phyloP scores from a whole-genome alignment of 2,113 vertebrate genomes.

The Mustela lutreola region DNA sequence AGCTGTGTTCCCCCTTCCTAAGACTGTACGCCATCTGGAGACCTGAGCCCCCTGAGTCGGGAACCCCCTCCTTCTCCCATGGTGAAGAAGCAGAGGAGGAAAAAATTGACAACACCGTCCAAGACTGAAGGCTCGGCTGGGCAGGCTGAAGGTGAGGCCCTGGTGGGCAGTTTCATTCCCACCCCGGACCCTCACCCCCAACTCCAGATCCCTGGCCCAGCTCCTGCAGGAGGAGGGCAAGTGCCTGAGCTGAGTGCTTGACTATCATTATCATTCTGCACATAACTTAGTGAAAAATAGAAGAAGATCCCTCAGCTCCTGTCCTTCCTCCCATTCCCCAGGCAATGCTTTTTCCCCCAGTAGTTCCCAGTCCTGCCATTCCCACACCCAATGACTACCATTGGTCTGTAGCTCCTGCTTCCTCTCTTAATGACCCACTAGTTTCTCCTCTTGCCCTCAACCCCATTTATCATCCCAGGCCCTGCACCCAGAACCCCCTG shows the following conservation, averaged over 20 bases:
- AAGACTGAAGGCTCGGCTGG: slow-evolving; percentile 93
- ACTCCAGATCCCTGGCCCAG: neutral
- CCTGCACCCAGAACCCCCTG: neutral
- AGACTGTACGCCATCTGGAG: slow-evolving; percentile 86
- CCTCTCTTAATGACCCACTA: neutral
- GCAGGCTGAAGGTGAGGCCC: slow-evolving; percentile 95
- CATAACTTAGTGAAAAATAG: neutral
- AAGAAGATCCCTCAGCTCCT: neutral
- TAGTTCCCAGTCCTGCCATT: neutral
- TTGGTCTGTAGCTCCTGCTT: neutral
- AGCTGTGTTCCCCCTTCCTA: slow-evolving; percentile 69
- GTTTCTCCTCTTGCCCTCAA: neutral
- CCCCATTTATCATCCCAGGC: neutral
- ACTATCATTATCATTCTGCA: neutral
- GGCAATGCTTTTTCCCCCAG: neutral
- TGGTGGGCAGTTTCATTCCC: neutral
- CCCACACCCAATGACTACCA: neutral
- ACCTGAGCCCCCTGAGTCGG: slow-evolving; percentile 86
- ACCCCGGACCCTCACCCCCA: slow-evolving; percentile 3
- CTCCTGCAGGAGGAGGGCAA: slow-evolving; percentile 58
- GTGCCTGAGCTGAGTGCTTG: slow-evolving; percentile 34
- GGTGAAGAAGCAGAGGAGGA: slow-evolving; percentile 96
- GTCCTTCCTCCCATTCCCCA: neutral
- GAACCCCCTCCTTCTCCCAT: slow-evolving; percentile 93
- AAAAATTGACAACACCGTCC: slow-evolving; percentile 95